These are phyloP conservation scores for Pongo abelii DNA, from an alignment of 2,113 vertebrate genomes.

Conservation along the genomic window DNA sequence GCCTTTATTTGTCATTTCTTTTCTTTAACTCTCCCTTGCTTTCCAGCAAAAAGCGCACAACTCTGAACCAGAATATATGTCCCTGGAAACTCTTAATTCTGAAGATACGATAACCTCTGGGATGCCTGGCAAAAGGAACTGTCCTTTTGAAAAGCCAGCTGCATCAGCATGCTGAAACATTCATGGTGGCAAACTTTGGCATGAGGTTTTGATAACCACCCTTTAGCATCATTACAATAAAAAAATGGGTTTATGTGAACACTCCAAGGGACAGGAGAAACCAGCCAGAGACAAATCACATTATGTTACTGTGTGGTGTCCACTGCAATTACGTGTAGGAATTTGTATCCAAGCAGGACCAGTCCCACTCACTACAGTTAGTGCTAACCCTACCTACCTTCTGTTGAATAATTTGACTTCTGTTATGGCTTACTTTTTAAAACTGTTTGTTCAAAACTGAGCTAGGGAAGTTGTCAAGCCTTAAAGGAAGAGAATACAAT, in stretches of 20 bases:
- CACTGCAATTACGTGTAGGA: slow-evolving; percentile 52
- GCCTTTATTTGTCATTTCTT: slow-evolving; percentile 42
- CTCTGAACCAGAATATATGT: slow-evolving; percentile 49
- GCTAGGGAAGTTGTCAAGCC: background rate
- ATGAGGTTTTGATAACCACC: slow-evolving; percentile 32
- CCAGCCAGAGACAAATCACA: slow-evolving; percentile 22
- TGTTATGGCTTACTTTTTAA: background rate
- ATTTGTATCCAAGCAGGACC: slow-evolving; percentile 8
- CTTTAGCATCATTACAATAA: slow-evolving; percentile 40
- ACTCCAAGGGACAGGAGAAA: slow-evolving; percentile 14
- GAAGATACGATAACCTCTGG: slow-evolving; percentile 60
- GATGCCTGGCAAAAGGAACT: slow-evolving; percentile 56
- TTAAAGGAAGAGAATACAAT: background rate
- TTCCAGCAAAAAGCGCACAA: slow-evolving; percentile 18
- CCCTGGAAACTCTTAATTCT: slow-evolving; percentile 42
- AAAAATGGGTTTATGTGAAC: slow-evolving; percentile 47
- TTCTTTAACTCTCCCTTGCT: background rate
- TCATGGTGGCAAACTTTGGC: slow-evolving; percentile 68
- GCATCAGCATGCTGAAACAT: slow-evolving; percentile 66
- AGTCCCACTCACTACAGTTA: background rate
- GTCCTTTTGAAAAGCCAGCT: slow-evolving; percentile 70
- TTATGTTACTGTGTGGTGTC: slow-evolving; percentile 17
- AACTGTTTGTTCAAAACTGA: background rate
- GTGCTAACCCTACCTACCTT: background rate
- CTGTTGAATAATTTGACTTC: background rate